These are phyloP conservation scores for Chouioia cunea DNA, from an alignment of 2,888 invertebrate genomes.

Conservation along the genomic window DNA sequence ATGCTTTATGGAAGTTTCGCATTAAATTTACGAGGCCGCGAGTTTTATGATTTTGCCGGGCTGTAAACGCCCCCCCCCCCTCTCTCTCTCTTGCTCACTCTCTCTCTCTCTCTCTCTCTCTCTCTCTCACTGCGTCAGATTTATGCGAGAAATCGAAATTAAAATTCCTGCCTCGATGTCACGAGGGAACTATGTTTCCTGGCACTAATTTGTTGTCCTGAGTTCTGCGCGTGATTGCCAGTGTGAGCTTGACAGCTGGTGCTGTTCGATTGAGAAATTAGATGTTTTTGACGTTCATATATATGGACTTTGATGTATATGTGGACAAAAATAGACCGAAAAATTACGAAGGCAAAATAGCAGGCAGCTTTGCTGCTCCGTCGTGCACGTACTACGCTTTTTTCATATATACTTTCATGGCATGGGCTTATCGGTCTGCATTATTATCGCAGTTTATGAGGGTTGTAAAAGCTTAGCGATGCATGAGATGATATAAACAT, in stretches of 20 bases:
- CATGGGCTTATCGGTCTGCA: slow-evolving; percentile 16
- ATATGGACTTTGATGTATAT: too few relatives aligned
- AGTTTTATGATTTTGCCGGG: slow-evolving; percentile 59
- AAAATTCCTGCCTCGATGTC: slow-evolving; percentile 50
- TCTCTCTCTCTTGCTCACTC: not conserved
- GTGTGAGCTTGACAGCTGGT: too few relatives aligned
- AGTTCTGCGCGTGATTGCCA: too few relatives aligned
- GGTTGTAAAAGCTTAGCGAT: slow-evolving; percentile 23
- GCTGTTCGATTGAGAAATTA: too few relatives aligned
- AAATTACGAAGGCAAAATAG: slow-evolving; percentile 6
- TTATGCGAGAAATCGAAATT: slow-evolving; percentile 59
- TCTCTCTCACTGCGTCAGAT: slow-evolving; percentile 46
- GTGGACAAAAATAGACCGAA: not conserved
- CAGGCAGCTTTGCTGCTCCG: not conserved
- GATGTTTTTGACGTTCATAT: too few relatives aligned
- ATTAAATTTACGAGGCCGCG: slow-evolving; percentile 62
- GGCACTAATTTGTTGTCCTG: too few relatives aligned
- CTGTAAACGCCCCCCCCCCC: slow-evolving; percentile 52
- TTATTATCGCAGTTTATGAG: slow-evolving; percentile 25
- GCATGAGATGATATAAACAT: slow-evolving; percentile 12
- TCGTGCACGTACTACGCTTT: not conserved
- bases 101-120: too few relatives aligned
- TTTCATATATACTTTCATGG: not conserved
- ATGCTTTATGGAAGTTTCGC: slow-evolving; percentile 62
- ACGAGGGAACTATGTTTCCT: not conserved